phyloP scores from a whole-genome alignment of 2,888 invertebrate species.

The Rugalucina vietnamica region DNA sequence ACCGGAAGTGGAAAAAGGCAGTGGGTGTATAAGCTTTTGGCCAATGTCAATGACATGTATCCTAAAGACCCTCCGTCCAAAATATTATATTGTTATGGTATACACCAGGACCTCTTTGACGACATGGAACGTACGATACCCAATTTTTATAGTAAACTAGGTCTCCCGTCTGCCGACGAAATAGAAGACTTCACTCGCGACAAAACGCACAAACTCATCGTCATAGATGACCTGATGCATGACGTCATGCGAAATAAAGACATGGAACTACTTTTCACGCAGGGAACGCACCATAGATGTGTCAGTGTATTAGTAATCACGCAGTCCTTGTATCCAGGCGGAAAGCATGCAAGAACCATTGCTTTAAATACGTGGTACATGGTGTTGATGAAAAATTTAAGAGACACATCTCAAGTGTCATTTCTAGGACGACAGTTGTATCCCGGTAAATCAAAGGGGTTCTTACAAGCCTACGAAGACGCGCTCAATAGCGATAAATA shows the following conservation, averaged over 20 bases:
- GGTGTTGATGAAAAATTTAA: conserved; percentile 26
- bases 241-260: conserved; percentile 23
- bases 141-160: conserved; percentile 24
- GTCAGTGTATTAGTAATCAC: conserved; percentile 25
- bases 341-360: conserved; percentile 35
- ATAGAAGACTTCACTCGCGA: conserved; percentile 38
- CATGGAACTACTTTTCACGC: conserved; percentile 35
- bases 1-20: conserved; percentile 51
- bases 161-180: conserved; percentile 20
- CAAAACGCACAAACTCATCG: conserved; percentile 20
- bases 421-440: conserved; percentile 17
- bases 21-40: conserved; percentile 45
- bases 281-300: conserved; percentile 34
- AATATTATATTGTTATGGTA: conserved; percentile 42
- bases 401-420: conserved; percentile 22
- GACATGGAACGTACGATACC: conserved; percentile 38
- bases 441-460: conserved; percentile 16
- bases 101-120: conserved; percentile 45
- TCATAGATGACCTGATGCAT: conserved; percentile 46
- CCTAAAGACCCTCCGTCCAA: conserved; percentile 34
- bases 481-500: background rate
- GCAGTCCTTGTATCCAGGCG: conserved; percentile 21
- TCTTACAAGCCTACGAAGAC: conserved; percentile 24
- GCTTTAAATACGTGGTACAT: conserved; percentile 34
- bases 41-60: conserved; percentile 37